Percentiles rank a stretch among this genome's conserved stretches.
These are phyloP conservation scores for Pollenia labialis DNA, from an alignment of 2,888 invertebrate species.

Conservation along the genomic window DNA sequence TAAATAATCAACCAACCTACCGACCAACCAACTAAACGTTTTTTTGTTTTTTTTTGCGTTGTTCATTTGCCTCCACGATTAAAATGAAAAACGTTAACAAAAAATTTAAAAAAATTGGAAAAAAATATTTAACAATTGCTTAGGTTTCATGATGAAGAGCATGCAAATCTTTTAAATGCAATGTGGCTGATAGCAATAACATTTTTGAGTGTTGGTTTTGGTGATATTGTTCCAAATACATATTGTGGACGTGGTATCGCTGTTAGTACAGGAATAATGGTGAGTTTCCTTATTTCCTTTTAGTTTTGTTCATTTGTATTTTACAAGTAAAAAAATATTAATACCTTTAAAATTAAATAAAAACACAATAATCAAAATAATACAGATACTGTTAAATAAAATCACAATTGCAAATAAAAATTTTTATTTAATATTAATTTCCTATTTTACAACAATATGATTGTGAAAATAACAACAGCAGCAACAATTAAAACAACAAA, in stretches of 20 bases:
- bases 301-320: not conserved
- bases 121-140: conserved; percentile 16
- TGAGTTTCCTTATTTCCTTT: conserved; percentile 86
- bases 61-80: not conserved
- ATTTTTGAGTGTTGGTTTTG: conserved; percentile 99
- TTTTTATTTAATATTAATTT: not conserved
- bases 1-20: conserved; percentile 30
- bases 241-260: conserved; percentile 99
- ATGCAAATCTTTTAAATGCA: conserved; percentile 99
- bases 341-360: too few species aligned
- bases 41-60: conserved; percentile 3
- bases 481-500: not conserved
- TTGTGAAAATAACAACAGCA: not conserved
- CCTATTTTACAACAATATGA: not conserved
- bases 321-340: not conserved
- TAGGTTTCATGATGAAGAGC: conserved; percentile 99
- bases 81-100: conserved; percentile 34
- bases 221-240: conserved; percentile 99
- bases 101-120: not conserved
- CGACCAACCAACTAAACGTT: conserved; percentile 27
- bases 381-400: too few species aligned
- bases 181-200: conserved; percentile 99
- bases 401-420: not conserved
- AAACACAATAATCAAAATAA: too few species aligned
- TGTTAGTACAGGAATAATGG: conserved; percentile 99